A percentile compares a stretch with the other conserved stretches of the same genome.
Evolutionary conservation across 2,797 vertebrate species (phyloP).

Genomic region (Clarias platycephalus): DNA sequence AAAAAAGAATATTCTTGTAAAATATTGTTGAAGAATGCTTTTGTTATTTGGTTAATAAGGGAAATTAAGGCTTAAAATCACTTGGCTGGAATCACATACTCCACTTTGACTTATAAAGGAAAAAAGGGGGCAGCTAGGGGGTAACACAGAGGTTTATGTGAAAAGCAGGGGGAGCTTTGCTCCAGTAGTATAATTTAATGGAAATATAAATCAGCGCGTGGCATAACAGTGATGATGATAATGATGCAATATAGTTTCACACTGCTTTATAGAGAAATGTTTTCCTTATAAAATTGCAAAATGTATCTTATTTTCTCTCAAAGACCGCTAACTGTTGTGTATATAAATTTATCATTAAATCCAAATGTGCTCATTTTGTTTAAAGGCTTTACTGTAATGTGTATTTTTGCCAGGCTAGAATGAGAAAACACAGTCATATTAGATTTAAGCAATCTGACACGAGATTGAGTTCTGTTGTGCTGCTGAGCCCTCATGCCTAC

Average conservation of each 20-base stretch:
- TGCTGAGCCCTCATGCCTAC: no score
- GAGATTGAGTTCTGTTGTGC: no score
- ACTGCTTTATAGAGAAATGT: conserved; percentile 10
- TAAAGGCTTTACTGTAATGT: neutral
- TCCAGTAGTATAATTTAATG: neutral
- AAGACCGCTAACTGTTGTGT: neutral
- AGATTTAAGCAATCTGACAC: no score
- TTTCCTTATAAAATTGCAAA: neutral
- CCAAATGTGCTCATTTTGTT: neutral
- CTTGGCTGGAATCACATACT: neutral
- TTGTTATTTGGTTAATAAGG: neutral
- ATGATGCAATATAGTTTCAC: neutral
- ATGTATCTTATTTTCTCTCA: neutral
- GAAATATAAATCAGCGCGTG: conserved; percentile 10
- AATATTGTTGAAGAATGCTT: neutral
- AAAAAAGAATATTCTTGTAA: neutral
- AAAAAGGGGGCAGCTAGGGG: neutral
- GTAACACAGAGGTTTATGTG: neutral
- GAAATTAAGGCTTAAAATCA: neutral
- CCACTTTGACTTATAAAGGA: neutral
- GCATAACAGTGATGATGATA: neutral
- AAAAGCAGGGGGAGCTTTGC: conserved; percentile 3
- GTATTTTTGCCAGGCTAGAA: neutral
- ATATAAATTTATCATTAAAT: conserved; percentile 5
- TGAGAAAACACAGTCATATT: neutral